A percentile compares a stretch with the other conserved stretches of the same genome.
These are phyloP conservation scores for Trachythela sp. DNA, from an alignment of 64 coral and sea anemone species.

Conservation along the genomic window DNA sequence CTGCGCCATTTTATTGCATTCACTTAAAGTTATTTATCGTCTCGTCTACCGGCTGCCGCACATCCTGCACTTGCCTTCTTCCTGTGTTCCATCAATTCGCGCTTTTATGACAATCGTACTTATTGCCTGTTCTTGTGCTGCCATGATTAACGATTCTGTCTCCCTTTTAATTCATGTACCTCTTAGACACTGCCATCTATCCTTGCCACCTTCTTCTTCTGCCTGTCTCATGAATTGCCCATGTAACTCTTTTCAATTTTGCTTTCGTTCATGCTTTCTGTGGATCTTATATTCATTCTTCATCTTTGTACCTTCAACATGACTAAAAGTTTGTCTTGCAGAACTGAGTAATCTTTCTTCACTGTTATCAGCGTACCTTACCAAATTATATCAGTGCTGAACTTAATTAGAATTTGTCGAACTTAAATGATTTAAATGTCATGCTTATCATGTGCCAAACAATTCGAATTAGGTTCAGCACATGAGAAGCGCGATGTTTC, in stretches of 20 bases:
- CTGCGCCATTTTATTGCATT: slow-evolving; percentile 26
- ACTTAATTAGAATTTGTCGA: too few species aligned
- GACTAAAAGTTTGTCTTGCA: background rate
- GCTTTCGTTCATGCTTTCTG: background rate
- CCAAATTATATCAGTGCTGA: too few species aligned
- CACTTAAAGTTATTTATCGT: slow-evolving; percentile 31
- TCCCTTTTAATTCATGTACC: slow-evolving; percentile 17
- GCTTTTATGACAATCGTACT: slow-evolving; percentile 25
- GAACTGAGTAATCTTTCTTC: background rate
- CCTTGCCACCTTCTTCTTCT: background rate
- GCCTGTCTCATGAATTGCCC: slow-evolving; percentile 12
- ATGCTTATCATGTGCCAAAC: too few species aligned
- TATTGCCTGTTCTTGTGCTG: slow-evolving; percentile 42
- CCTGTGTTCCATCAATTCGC: background rate
- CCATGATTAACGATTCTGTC: slow-evolving; percentile 26
- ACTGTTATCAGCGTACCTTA: background rate
- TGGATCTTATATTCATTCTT: background rate
- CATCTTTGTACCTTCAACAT: background rate
- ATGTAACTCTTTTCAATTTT: slow-evolving; percentile 22
- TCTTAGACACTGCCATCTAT: slow-evolving; percentile 35
- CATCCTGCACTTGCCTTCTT: background rate
- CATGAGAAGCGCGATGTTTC: too few species aligned
- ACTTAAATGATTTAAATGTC: too few species aligned
- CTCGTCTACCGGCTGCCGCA: slow-evolving; percentile 22
- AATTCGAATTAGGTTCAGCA: too few species aligned